phyloP scores from a whole-genome alignment of 2,888 invertebrate genomes.

The Encarsia formosa region DNA sequence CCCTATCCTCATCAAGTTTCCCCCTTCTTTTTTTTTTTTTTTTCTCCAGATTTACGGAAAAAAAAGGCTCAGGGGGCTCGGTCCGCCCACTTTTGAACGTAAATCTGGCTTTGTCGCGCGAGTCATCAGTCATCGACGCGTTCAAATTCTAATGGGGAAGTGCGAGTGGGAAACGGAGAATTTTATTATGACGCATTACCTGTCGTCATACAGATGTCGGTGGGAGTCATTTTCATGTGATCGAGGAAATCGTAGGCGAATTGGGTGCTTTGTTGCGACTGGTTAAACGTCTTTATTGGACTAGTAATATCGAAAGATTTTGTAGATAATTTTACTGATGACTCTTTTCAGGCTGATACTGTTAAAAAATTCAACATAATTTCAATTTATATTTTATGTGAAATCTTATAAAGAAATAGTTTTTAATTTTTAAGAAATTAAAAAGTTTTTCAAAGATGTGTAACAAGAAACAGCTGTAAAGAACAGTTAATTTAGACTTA shows the following conservation, averaged over 20 bases:
- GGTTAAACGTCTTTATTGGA: no score
- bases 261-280: not conserved
- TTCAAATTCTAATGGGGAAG: not conserved
- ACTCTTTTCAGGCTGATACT: no score
- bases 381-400: no score
- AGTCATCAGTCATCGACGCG: conserved; percentile 18
- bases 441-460: no score
- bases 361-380: no score
- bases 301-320: no score
- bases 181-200: conserved; percentile 49
- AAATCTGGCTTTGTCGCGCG: conserved; percentile 11
- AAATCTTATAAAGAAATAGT: no score
- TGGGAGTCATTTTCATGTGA: not conserved
- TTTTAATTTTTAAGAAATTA: no score
- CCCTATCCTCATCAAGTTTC: conserved; percentile 13
- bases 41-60: conserved; percentile 22
- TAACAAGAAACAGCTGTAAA: no score
- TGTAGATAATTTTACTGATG: no score
- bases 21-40: no score
- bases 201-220: conserved; percentile 32
- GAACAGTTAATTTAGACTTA: no score
- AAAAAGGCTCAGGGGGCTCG: conserved; percentile 2
- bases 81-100: conserved; percentile 2
- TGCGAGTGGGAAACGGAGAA: conserved; percentile 35
- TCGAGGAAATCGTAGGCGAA: not conserved